These are phyloP conservation scores for Anoncus sp. DNA, from an alignment of 2,888 invertebrate genomes.

Conservation along the genomic window DNA sequence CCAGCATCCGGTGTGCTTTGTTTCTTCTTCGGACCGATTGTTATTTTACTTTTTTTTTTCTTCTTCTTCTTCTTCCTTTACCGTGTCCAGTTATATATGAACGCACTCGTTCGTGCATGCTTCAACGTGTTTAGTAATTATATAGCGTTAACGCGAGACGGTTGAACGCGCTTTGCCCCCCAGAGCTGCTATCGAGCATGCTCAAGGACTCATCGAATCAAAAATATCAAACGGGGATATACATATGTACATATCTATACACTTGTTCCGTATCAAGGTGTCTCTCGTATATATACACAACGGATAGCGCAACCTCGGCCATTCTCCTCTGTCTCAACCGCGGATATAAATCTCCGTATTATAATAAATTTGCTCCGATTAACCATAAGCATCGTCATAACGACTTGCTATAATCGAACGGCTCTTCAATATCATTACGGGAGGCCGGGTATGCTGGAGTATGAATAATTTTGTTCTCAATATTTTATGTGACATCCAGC, in stretches of 20 bases:
- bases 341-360: conserved; percentile 35
- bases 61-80: too few relatives aligned
- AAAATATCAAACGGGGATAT: conserved; percentile 30
- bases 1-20: not conserved
- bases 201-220: conserved; percentile 50
- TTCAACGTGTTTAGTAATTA: not conserved
- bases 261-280: conserved; percentile 15
- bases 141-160: conserved; percentile 24
- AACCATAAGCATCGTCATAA: not conserved
- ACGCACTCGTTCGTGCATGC: not conserved
- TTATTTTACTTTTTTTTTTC: not conserved
- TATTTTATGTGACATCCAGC: too few relatives aligned
- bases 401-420: not conserved
- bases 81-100: not conserved
- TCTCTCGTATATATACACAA: conserved; percentile 13
- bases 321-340: conserved; percentile 14
- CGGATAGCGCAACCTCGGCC: conserved; percentile 29
- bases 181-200: not conserved
- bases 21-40: not conserved
- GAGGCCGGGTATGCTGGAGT: too few relatives aligned
- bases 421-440: not conserved
- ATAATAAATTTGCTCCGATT: conserved; percentile 43
- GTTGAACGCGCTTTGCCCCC: conserved; percentile 37
- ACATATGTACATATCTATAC: not conserved
- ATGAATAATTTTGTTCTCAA: too few relatives aligned